phyloP scores from a whole-genome alignment of 2,888 invertebrate species.

The Strigamia transsilvanica region DNA sequence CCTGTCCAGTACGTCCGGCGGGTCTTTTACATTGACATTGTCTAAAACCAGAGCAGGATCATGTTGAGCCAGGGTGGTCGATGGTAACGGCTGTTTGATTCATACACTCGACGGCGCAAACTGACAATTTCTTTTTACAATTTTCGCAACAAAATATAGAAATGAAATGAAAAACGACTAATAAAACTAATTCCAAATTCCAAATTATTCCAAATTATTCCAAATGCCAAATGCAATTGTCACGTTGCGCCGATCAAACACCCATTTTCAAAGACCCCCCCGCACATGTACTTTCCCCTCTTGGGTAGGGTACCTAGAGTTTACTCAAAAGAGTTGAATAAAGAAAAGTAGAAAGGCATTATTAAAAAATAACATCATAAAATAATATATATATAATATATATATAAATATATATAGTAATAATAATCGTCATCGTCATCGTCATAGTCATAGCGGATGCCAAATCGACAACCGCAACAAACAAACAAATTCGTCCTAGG shows the following conservation, averaged over 20 bases:
- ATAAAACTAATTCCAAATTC: background rate
- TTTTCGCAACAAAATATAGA: too few species aligned
- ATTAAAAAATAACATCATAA: background rate
- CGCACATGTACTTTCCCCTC: constrained; percentile 58
- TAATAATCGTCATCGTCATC: too few species aligned
- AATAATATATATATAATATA: background rate
- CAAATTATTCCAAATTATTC: too few species aligned
- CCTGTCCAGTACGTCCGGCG: constrained; percentile 94
- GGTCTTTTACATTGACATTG: constrained; percentile 69
- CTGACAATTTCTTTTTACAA: background rate
- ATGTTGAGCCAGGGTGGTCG: constrained; percentile 56
- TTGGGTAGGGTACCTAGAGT: constrained; percentile 58
- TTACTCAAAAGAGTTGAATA: constrained; percentile 54
- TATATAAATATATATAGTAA: too few species aligned
- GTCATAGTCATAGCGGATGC: background rate
- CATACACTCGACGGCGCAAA: background rate
- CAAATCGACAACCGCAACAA: background rate
- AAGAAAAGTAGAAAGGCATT: constrained; percentile 55
- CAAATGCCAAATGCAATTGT: too few species aligned
- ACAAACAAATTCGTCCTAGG: background rate
- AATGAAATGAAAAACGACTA: background rate
- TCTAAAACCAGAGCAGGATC: constrained; percentile 62
- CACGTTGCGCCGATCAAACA: background rate
- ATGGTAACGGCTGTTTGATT: constrained; percentile 34
- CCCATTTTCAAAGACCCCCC: constrained; percentile 12